phyloP scores from a whole-genome alignment of 2,113 vertebrate species.

The Odontophorus gujanensis region DNA sequence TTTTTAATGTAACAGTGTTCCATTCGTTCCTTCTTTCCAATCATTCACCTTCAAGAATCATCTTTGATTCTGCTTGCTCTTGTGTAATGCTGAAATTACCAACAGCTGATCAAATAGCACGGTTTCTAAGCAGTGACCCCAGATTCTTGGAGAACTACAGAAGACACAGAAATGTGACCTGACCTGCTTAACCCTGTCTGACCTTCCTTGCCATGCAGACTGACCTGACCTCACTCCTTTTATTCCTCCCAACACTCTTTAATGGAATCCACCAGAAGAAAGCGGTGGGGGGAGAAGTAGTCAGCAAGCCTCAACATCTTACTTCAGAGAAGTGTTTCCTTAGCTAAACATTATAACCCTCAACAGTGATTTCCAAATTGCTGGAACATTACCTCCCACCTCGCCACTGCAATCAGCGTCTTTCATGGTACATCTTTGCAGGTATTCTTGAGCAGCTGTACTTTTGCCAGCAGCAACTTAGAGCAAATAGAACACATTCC shows the following conservation, averaged over 20 bases:
- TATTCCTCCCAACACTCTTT: conserved; percentile 42
- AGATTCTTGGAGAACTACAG: conserved; percentile 50
- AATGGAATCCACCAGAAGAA: conserved; percentile 42
- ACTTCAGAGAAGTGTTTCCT: conserved; percentile 56
- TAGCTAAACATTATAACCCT: conserved; percentile 33
- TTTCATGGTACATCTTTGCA: neutral
- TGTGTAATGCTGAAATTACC: conserved; percentile 77
- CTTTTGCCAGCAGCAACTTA: neutral
- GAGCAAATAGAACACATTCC: conserved; percentile 7
- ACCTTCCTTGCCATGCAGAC: conserved; percentile 44
- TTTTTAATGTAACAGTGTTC: neutral
- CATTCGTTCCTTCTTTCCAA: conserved; percentile 18
- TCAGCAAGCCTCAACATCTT: conserved; percentile 25
- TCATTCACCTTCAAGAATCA: conserved; percentile 69
- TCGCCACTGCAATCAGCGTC: neutral
- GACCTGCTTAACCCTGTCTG: conserved; percentile 72
- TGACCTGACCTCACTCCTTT: conserved; percentile 48
- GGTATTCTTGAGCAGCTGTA: neutral
- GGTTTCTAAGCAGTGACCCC: conserved; percentile 63
- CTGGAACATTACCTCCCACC: conserved; percentile 58
- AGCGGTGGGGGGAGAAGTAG: neutral
- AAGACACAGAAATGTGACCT: conserved; percentile 68
- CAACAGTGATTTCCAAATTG: conserved; percentile 51
- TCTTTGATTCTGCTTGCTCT: conserved; percentile 73
- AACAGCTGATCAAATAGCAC: conserved; percentile 81